phyloP scores from a whole-genome alignment of 2,888 invertebrate species.

The Metallyticus violacea region DNA sequence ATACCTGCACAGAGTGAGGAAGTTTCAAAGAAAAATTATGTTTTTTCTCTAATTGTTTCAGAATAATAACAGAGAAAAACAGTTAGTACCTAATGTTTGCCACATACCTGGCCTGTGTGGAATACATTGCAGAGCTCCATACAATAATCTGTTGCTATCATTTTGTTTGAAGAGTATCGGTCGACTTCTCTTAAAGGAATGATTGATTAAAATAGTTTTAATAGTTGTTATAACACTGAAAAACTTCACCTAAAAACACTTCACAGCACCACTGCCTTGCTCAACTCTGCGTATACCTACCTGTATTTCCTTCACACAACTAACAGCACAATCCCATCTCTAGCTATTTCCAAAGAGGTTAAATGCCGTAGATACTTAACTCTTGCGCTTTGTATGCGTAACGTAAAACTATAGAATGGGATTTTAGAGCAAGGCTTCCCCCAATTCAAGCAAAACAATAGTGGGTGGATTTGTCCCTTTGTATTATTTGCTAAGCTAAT shows the following conservation, averaged over 20 bases:
- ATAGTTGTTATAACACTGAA: neutral
- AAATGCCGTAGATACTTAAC: neutral
- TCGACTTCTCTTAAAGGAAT: neutral
- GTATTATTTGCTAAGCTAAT: no score
- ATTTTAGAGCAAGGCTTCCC: no score
- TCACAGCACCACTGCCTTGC: neutral
- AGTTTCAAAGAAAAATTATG: no score
- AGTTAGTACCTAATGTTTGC: no score
- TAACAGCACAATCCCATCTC: neutral
- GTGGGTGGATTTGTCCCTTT: no score
- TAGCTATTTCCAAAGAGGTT: neutral
- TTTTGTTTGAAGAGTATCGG: constrained; percentile 40
- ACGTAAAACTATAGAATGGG: no score
- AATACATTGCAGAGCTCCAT: constrained; percentile 85
- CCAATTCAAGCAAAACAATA: no score
- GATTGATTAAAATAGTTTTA: neutral
- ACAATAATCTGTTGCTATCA: constrained; percentile 81
- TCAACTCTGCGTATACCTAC: neutral
- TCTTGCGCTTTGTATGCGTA: no score
- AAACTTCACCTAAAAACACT: neutral
- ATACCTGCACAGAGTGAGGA: no score
- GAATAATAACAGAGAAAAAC: no score
- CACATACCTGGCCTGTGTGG: constrained; percentile 79
- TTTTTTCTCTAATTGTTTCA: no score
- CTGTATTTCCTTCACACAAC: neutral